These are phyloP conservation scores for Drosophila limbata DNA, from an alignment of 2,888 invertebrate species.

Conservation along the genomic window DNA sequence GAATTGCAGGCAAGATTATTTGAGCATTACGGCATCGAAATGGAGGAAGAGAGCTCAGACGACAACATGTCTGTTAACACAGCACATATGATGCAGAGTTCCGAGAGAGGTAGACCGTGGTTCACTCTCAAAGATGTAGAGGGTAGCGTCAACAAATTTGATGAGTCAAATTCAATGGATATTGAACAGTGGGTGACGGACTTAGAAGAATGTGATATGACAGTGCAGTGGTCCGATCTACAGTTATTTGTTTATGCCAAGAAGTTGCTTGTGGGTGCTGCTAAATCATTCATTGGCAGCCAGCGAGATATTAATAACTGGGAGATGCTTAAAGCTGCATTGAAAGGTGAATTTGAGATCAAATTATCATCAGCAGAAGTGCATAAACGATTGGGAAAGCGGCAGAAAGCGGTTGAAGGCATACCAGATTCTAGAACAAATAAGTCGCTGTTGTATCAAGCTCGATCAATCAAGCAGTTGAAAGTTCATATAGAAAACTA, in stretches of 20 bases:
- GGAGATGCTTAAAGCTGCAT: constrained; percentile 7
- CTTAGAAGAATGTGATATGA: constrained; percentile 26
- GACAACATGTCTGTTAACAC: no score
- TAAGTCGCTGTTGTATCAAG: constrained; percentile 1
- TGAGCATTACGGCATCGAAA: no score
- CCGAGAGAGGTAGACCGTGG: no score
- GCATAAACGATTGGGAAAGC: constrained; percentile 2
- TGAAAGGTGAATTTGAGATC: constrained; percentile 7
- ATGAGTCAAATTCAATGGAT: not conserved
- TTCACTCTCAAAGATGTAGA: not conserved
- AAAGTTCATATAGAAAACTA: constrained; percentile 8
- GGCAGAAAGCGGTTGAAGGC: constrained; percentile 2
- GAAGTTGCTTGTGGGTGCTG: constrained; percentile 17
- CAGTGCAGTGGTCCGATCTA: constrained; percentile 30
- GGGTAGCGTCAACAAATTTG: not conserved
- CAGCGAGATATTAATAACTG: constrained; percentile 10
- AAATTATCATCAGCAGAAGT: constrained; percentile 20
- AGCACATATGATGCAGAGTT: not conserved
- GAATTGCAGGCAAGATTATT: no score
- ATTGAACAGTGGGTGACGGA: constrained; percentile 19
- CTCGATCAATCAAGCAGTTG: constrained; percentile 7
- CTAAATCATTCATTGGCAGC: constrained; percentile 10
- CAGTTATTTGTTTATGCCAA: constrained; percentile 29
- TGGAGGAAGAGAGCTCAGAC: no score
- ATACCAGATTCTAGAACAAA: constrained; percentile 4